Evolutionary conservation across 2,797 vertebrate species (phyloP).

Genomic region (Hemitrygon akajei): DNA sequence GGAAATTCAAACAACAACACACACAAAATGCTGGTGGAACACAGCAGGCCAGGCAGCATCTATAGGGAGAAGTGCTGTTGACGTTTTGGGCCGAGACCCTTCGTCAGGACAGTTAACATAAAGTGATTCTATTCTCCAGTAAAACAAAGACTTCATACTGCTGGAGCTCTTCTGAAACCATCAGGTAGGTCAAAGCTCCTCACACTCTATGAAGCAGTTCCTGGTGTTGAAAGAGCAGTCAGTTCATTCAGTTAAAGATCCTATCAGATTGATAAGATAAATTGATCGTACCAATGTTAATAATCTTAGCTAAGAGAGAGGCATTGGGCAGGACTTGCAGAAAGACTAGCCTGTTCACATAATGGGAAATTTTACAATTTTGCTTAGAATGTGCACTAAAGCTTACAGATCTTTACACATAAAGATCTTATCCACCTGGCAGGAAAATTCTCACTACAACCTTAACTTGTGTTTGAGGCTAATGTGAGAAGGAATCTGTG

Average conservation of each 20-base stretch:
- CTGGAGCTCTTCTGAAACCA: not conserved
- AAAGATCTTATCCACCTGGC: too few relatives aligned
- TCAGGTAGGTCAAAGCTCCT: not conserved
- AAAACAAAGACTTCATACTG: not conserved
- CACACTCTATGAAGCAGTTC: not conserved
- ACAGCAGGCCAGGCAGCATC: too few relatives aligned
- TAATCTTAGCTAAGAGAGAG: not conserved
- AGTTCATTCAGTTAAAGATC: not conserved
- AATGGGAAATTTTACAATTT: not conserved
- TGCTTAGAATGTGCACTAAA: not conserved
- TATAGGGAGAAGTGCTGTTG: too few relatives aligned
- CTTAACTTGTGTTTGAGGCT: not conserved
- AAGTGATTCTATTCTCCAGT: not conserved
- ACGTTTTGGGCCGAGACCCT: too few relatives aligned
- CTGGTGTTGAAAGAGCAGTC: not conserved
- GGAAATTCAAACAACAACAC: too few relatives aligned
- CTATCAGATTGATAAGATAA: not conserved
- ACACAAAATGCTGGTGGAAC: too few relatives aligned
- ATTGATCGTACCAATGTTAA: not conserved
- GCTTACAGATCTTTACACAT: too few relatives aligned
- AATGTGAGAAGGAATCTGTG: not conserved
- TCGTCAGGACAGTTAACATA: too few relatives aligned
- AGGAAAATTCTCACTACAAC: too few relatives aligned
- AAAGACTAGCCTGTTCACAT: not conserved
- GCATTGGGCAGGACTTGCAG: not conserved